Percentiles rank a stretch among this genome's conserved stretches.
These are phyloP conservation scores for Palythoa grandiflora DNA, from an alignment of 92 coral and sea anemone genomes.

Conservation along the genomic window DNA sequence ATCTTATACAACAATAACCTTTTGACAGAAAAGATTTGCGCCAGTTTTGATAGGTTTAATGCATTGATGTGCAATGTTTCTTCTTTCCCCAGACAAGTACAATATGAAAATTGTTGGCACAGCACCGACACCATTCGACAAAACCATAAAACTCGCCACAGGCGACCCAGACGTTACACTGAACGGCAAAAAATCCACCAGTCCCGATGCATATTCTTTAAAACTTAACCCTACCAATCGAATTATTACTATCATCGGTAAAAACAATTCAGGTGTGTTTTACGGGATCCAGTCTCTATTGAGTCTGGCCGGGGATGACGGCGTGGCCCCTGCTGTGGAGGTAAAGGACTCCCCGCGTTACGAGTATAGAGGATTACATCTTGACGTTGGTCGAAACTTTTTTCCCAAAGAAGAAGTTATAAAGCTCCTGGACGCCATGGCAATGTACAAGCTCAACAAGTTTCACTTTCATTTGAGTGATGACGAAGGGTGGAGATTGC, in stretches of 20 bases:
- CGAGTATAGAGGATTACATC: conserved; percentile 87
- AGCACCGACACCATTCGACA: not conserved
- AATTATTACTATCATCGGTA: conserved; percentile 66
- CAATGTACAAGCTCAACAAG: conserved; percentile 94
- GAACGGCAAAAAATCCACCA: conserved; percentile 41
- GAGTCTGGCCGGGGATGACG: conserved; percentile 64
- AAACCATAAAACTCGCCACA: conserved; percentile 39
- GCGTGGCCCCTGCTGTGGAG: conserved; percentile 80
- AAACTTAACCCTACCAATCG: conserved; percentile 45
- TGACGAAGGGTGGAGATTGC: conserved; percentile 97
- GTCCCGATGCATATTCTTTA: conserved; percentile 72
- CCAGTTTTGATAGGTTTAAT: not conserved
- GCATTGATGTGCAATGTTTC: not conserved
- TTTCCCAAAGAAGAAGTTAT: conserved; percentile 82
- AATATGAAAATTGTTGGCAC: conserved; percentile 32
- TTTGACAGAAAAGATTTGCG: not conserved
- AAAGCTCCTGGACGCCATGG: conserved; percentile 87
- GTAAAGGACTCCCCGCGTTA: conserved; percentile 90
- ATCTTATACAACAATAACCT: not conserved
- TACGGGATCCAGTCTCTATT: conserved; percentile 89
- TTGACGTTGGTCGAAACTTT: conserved; percentile 90
- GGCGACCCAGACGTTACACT: conserved; percentile 62
- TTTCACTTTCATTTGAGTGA: conserved; percentile 93
- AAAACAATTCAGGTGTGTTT: conserved; percentile 71
- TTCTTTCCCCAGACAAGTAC: conserved; percentile 21